Base-by-base conservation (phyloP, 1,140 invertebrate genomes). In the Nephotettix cincticeps region DNA sequence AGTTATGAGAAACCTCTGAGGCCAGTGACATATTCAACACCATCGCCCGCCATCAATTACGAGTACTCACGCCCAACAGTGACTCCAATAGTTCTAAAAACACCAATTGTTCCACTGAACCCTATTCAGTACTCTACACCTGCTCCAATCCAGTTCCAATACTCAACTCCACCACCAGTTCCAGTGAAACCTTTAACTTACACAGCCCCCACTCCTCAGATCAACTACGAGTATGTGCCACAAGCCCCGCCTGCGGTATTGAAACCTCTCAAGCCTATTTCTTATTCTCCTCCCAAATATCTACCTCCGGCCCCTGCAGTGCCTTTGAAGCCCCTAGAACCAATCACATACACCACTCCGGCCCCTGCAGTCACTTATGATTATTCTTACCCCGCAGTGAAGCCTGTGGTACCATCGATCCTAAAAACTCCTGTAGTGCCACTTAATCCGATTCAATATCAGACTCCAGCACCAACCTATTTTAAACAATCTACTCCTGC, bases 21-120 rank as follows among this genome's bases (percentile, higher is more conserved):
- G 75, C 4, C 75, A 40, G 1, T 75, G 73, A 21, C 30, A 71
- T n/a, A 65, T 29, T 67, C 71, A 6, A 68, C 64, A 13, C 63
- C 71, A 40, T 19, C 65, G 14, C 70, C 70, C 2, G 45, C 56
- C 25, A 28, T 66, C 29, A 58, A 36, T 25, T 25, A 36, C 58
- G 47, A 69, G 40, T 51, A 36, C 32, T 30, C 23, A 14, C 43
- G 27, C 27, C 61, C 61, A 47, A 51, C 23, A 61, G 51, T 23
- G n/a, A 70, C 13, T 25, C 66, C 56, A 45, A 40, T 21, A 61
- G 73, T 64, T 29, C 56, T 29, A 67, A 72, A 30, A 36, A 67
- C 68, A 13, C 73, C 73, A 21, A 56, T 71, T n/a, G 71, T 75
- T 40, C 73, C 73, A 1, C 25, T 73, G 13, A 73, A 72, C 32